phyloP scores from a whole-genome alignment of 2,888 invertebrate species.

The Oxyteleia sp. region DNA sequence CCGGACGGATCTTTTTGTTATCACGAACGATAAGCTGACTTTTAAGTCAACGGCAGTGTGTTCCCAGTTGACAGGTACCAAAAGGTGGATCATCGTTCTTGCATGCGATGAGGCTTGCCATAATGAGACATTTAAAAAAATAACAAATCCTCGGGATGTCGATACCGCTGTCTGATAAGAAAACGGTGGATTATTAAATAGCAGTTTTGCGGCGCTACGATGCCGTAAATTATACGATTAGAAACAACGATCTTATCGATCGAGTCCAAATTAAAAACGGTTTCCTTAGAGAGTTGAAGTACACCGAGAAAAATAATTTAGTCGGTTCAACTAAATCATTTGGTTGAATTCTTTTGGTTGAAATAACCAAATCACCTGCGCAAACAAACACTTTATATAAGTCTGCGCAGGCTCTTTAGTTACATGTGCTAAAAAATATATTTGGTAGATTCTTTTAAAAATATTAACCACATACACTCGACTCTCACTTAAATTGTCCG shows the following conservation, averaged over 20 bases:
- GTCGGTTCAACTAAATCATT: too few relatives aligned
- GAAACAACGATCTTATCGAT: conserved; percentile 15
- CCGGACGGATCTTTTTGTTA: conserved; percentile 36
- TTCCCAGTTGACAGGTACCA: conserved; percentile 46
- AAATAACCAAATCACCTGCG: too few relatives aligned
- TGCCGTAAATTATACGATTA: conserved; percentile 17
- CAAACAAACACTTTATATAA: too few relatives aligned
- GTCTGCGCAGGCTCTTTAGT: too few relatives aligned
- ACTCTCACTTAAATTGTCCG: too few relatives aligned
- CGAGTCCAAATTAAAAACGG: neutral
- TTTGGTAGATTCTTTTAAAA: too few relatives aligned
- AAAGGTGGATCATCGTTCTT: conserved; percentile 51
- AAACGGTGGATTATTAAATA: conserved; percentile 43
- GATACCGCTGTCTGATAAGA: conserved; percentile 29
- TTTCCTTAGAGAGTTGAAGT: too few relatives aligned
- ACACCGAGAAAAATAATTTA: too few relatives aligned
- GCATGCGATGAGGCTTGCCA: conserved; percentile 18
- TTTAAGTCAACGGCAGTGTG: conserved; percentile 16
- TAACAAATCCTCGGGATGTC: conserved; percentile 30
- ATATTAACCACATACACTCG: too few relatives aligned
- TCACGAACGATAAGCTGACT: conserved; percentile 29
- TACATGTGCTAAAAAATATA: too few relatives aligned
- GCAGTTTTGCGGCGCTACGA: conserved; percentile 21
- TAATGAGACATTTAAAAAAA: conserved; percentile 59
- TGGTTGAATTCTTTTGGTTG: too few relatives aligned